A percentile compares a stretch with the other conserved stretches of the same genome.
Evolutionary conservation across 2,888 invertebrate genomes (phyloP).

Genomic region (Phortica okadai): DNA sequence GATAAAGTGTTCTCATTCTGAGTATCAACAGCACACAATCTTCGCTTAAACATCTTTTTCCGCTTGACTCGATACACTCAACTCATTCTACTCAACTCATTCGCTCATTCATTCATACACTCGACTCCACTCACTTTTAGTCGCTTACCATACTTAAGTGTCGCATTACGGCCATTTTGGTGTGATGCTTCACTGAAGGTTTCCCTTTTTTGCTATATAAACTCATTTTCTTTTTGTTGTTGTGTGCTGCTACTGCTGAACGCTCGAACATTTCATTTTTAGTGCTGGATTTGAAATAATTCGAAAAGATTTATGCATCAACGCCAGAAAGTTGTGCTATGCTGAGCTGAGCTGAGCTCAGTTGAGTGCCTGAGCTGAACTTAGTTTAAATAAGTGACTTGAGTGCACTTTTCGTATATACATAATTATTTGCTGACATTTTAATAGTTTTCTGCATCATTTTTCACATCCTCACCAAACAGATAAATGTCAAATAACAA

Average conservation of each 20-base stretch:
- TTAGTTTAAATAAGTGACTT: neutral
- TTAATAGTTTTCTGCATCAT: conserved; percentile 61
- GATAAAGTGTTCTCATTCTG: conserved; percentile 65
- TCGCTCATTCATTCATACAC: conserved; percentile 5
- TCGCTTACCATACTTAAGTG: conserved; percentile 31
- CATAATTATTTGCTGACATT: conserved; percentile 67
- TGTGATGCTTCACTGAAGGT: conserved; percentile 22
- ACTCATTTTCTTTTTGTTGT: conserved; percentile 46
- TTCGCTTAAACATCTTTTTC: conserved; percentile 23
- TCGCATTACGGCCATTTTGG: conserved; percentile 34
- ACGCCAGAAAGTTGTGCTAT: neutral
- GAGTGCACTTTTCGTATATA: conserved; percentile 33
- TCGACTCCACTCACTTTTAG: neutral
- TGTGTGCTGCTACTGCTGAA: conserved; percentile 4
- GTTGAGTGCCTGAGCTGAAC: neutral
- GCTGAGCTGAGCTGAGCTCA: neutral
- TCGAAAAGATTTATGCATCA: conserved; percentile 59
- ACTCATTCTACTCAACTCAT: neutral
- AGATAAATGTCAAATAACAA: neutral
- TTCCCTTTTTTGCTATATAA: conserved; percentile 48
- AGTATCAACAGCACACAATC: conserved; percentile 19
- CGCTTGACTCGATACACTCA: neutral
- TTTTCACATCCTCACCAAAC: conserved; percentile 31
- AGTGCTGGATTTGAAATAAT: conserved; percentile 62
- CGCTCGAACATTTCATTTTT: conserved; percentile 54